These are phyloP conservation scores for Psococerastis gibbosa DNA, from an alignment of 2,888 invertebrate species.

Conservation along the genomic window DNA sequence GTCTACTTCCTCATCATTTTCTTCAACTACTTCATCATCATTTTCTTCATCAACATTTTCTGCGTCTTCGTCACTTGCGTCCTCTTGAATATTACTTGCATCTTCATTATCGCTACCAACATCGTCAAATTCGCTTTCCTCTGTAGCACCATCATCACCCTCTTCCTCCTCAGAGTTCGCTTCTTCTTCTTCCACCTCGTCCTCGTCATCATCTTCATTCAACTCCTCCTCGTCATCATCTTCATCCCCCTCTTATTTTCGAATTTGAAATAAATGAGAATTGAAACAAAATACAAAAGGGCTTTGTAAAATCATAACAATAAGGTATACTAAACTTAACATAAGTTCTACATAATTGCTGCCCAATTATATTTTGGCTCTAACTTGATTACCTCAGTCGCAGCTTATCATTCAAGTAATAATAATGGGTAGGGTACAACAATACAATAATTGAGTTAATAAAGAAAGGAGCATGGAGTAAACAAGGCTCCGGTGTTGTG, in stretches of 20 bases:
- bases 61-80: constrained; percentile 8
- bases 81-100: constrained; percentile 12
- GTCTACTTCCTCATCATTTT: constrained; percentile 11
- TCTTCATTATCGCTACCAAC: constrained; percentile 8
- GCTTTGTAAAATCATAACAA: no score
- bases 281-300: no score
- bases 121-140: constrained; percentile 7
- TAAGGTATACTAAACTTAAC: no score
- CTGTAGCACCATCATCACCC: constrained; percentile 8
- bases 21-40: constrained; percentile 9
- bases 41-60: constrained; percentile 8
- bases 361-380: no score
- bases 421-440: no score
- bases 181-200: constrained; percentile 20
- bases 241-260: constrained; percentile 8
- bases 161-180: constrained; percentile 11
- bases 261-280: no score
- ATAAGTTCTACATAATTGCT: no score
- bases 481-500: no score
- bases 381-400: no score
- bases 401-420: no score
- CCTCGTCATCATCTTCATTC: constrained; percentile 13
- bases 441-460: no score
- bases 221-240: neutral
- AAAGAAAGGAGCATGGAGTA: no score